These are phyloP conservation scores for Beris morrisii DNA, from an alignment of 2,888 invertebrate genomes.

Conservation along the genomic window DNA sequence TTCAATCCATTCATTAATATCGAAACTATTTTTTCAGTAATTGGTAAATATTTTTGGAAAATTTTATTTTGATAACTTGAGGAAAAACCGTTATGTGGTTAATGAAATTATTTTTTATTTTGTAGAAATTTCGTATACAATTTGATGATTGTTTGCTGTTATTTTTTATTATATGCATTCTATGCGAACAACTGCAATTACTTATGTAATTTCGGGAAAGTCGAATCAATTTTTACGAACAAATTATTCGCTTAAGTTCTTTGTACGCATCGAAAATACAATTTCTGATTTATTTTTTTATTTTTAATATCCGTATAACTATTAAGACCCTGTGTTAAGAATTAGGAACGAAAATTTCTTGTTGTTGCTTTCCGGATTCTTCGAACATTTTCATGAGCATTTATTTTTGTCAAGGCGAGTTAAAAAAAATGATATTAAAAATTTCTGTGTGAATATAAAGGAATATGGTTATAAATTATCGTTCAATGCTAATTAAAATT, in stretches of 20 bases:
- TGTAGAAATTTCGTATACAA: conserved; percentile 35
- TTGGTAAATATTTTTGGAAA: background rate
- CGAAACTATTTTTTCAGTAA: background rate
- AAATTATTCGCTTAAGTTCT: conserved; percentile 6
- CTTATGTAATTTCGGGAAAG: conserved; percentile 26
- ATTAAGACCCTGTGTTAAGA: no score
- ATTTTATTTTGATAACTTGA: no score
- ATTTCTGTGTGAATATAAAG: background rate
- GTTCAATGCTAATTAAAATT: background rate
- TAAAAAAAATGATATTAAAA: conserved; percentile 2
- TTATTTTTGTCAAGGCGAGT: no score
- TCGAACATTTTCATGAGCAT: background rate
- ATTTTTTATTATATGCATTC: conserved; percentile 34
- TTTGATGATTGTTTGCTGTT: conserved; percentile 38
- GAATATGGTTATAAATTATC: background rate
- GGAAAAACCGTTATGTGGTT: no score
- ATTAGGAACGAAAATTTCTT: background rate
- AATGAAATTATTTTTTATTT: conserved; percentile 7
- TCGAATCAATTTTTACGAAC: background rate
- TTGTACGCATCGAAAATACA: conserved; percentile 42
- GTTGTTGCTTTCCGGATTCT: conserved; percentile 23
- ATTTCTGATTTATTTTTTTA: conserved; percentile 40
- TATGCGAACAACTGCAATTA: conserved; percentile 38
- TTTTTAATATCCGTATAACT: conserved; percentile 20
- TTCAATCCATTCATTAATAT: background rate